Evolutionary conservation across 2,797 vertebrate species (phyloP), one percentile per base, ranked within the genome.

Genomic region (Typhlichthys eigenmanni): DNA sequence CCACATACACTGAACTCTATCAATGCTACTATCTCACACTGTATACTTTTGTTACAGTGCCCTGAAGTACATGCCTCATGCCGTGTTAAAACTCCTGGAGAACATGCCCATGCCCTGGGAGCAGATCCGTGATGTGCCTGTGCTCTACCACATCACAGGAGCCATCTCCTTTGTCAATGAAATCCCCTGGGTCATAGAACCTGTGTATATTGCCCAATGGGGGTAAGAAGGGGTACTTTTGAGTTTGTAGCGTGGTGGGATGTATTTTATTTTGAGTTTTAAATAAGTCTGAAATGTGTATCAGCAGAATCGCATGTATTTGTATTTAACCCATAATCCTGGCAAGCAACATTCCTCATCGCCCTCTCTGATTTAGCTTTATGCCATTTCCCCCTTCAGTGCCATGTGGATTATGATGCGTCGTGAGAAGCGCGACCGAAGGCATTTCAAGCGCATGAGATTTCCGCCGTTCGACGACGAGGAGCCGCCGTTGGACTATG

Each of bases 21-120:
- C n/a, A 14, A 48, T 12, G 10, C 12, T 48, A 5, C 4, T 13
- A 48, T 68, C 0, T n/a, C 8, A 29, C 59, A 3, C 58, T 60
- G 64, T 0, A 32, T 5, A 49, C 47, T 7, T 50, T 13, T 59
- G 32, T 71, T 19, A 49, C 67, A 98, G 98, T 8, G 98, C 98
- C 32, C 89, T 99, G 57, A 99, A 99, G 85, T 99, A 99, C 85
- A 99, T 99, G 98, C 98, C 98, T 0, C 98, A 99, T 1, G 98
- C 98, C 0, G 98, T 99, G 54, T 91, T 99, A 74, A 99, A 99
- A 85, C 93, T 99, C 16, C 81, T 99, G 83, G 98, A 99, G 88
- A 99, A 98, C 90, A 99, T 99, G 98, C 98, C 98, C 0, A 99
- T 99, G 98, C 98, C 98, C n/a, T 99, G 98, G 98, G 98, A 99